These are phyloP conservation scores for Drosophila acutilabella DNA, from an alignment of 2,888 invertebrate genomes.

Conservation along the genomic window DNA sequence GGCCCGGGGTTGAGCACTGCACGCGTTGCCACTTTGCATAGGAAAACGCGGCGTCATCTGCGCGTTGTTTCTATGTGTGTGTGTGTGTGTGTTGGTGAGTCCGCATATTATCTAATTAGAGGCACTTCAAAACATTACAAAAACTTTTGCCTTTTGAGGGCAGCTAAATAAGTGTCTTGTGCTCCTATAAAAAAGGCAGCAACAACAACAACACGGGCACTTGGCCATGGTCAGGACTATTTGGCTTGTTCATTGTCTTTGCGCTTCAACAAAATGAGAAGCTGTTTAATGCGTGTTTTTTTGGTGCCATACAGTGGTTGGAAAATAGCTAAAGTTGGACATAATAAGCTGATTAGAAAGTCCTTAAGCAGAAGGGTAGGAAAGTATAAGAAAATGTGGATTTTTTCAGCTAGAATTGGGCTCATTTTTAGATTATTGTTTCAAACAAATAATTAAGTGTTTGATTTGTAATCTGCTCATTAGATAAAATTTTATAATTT, in stretches of 20 bases:
- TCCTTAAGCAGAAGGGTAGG: not conserved
- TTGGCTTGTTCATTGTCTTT: conserved; percentile 21
- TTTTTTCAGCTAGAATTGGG: too few relatives aligned
- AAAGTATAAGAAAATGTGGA: not conserved
- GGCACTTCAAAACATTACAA: conserved; percentile 78
- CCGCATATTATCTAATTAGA: conserved; percentile 81
- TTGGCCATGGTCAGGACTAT: conserved; percentile 44
- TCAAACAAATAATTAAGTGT: too few relatives aligned
- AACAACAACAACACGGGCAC: conserved; percentile 42
- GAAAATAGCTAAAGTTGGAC: conserved; percentile 21
- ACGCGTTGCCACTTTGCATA: conserved; percentile 81
- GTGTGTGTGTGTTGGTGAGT: conserved; percentile 6
- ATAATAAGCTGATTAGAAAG: not conserved
- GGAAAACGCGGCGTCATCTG: conserved; percentile 70
- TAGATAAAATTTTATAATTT: too few relatives aligned
- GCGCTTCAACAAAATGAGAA: conserved; percentile 16
- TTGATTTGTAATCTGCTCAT: too few relatives aligned
- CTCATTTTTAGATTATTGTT: too few relatives aligned
- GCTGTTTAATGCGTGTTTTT: conserved; percentile 7
- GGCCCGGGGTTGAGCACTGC: conserved; percentile 45
- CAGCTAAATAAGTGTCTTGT: conserved; percentile 62
- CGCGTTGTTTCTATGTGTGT: conserved; percentile 24
- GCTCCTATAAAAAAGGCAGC: conserved; percentile 16
- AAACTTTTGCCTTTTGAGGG: conserved; percentile 79
- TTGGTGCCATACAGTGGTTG: conserved; percentile 10